These are phyloP conservation scores for Oeneis ivallda DNA, from an alignment of 2,888 invertebrate genomes.

Conservation along the genomic window DNA sequence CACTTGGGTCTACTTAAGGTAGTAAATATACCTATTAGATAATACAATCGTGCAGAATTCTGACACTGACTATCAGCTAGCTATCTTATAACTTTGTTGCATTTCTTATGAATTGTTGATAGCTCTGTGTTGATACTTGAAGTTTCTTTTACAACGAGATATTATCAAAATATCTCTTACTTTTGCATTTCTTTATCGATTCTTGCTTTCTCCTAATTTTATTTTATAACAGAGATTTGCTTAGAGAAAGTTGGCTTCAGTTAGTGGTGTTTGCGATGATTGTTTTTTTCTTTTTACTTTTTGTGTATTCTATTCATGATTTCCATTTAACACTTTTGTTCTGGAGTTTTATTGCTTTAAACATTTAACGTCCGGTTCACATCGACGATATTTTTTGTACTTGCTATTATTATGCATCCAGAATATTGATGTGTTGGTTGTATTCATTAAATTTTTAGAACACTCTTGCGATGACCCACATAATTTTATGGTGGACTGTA, in stretches of 20 bases:
- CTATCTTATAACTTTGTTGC: neutral
- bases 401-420: neutral
- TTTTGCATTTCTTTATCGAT: conserved; percentile 4
- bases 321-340: neutral
- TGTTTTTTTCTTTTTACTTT: conserved; percentile 2
- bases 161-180: neutral
- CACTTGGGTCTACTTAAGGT: no score
- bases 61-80: neutral
- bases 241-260: conserved; percentile 26
- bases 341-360: neutral
- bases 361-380: neutral
- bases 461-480: neutral
- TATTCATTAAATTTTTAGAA: neutral
- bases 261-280: neutral
- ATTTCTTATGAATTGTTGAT: neutral
- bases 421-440: neutral
- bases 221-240: conserved; percentile 7
- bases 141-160: no score
- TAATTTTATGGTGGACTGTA: neutral
- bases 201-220: conserved; percentile 12
- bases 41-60: neutral
- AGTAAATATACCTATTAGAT: no score
- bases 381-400: neutral
- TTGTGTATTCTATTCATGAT: neutral
- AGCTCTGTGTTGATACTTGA: no score